phyloP scores from a whole-genome alignment of 1,140 invertebrate genomes.

The Gonioctena quinquepunctata region DNA sequence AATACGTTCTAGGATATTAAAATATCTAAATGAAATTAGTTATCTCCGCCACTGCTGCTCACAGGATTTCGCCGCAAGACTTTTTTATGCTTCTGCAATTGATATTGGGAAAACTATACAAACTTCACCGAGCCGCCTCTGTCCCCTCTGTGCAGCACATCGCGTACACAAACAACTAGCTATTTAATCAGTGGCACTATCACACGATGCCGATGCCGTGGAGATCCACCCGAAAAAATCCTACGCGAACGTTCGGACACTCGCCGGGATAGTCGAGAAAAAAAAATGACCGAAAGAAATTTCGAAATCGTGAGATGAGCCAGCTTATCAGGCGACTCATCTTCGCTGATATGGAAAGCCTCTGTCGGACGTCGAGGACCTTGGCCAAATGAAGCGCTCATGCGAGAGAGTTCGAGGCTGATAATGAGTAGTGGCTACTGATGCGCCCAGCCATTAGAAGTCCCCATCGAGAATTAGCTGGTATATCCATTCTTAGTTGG shows the following conservation, averaged over 20 bases:
- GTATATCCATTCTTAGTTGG: too few species aligned
- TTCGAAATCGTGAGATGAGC: constrained; percentile 17
- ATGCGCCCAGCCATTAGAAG: too few species aligned
- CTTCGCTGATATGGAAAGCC: constrained; percentile 10
- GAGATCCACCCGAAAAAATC: neutral
- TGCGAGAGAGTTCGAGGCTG: neutral
- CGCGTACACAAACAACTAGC: neutral
- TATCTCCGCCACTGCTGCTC: too few species aligned
- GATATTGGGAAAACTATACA: too few species aligned
- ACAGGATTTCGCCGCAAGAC: too few species aligned
- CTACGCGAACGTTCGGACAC: neutral
- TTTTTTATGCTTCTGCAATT: too few species aligned
- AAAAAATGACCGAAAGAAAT: neutral
- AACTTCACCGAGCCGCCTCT: neutral
- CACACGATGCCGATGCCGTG: neutral
- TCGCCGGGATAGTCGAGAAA: constrained; percentile 8
- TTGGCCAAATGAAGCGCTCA: constrained; percentile 16
- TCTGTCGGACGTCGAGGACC: neutral
- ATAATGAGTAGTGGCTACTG: neutral
- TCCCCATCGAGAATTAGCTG: too few species aligned
- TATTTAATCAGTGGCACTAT: constrained; percentile 12
- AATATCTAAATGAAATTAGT: too few species aligned
- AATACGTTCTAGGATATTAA: too few species aligned
- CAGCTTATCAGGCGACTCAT: constrained; percentile 17
- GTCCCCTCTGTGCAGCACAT: neutral